Evolutionary conservation across 2,113 vertebrate species (phyloP).

Genomic region (Nipponia nippon): DNA sequence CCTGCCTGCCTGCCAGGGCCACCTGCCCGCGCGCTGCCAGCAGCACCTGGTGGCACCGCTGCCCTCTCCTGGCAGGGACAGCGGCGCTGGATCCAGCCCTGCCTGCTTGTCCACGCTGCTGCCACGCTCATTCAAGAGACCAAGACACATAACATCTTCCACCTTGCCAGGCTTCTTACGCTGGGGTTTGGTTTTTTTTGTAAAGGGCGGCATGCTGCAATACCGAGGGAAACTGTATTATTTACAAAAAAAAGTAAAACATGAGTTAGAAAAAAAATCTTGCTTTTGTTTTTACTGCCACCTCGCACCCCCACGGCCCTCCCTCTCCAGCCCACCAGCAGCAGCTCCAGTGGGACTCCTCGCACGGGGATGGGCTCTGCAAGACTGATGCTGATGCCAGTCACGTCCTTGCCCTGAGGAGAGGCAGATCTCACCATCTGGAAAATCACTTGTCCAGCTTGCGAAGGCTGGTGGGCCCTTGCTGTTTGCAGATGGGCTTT

Average conservation of each 20-base stretch:
- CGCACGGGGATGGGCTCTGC: fast-evolving
- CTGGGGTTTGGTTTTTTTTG: background rate
- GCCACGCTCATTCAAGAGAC: fast-evolving
- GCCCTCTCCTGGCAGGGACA: too few relatives aligned
- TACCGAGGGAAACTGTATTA: background rate
- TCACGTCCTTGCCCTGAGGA: background rate
- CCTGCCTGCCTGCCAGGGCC: background rate
- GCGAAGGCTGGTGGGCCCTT: background rate
- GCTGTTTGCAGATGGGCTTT: background rate
- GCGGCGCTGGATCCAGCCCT: background rate
- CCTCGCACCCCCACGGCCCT: background rate
- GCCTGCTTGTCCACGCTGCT: background rate
- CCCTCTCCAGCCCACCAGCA: background rate
- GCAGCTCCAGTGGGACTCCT: background rate
- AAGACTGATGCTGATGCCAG: background rate
- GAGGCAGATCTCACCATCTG: background rate
- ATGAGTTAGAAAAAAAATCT: background rate
- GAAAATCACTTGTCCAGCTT: background rate
- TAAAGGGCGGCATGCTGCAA: background rate
- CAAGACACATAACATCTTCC: fast-evolving
- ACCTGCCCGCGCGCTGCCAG: background rate
- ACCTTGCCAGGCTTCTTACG: background rate
- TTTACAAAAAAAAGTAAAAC: background rate
- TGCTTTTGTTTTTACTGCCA: background rate
- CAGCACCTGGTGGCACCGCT: background rate